Percentiles rank a stretch among this genome's conserved stretches.
phyloP scores from a whole-genome alignment of 2,888 invertebrate genomes.

The Prosapia bicincta region DNA sequence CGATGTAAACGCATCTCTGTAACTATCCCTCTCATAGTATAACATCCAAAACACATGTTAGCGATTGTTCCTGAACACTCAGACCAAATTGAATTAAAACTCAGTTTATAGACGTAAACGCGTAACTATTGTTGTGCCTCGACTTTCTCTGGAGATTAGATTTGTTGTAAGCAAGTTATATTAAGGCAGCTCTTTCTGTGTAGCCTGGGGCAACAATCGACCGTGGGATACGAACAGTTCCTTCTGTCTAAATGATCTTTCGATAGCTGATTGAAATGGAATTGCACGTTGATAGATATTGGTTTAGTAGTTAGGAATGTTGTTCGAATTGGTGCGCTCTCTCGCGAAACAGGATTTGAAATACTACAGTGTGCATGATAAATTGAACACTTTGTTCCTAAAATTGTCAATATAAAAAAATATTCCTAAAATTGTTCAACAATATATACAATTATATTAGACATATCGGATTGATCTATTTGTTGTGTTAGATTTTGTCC shows the following conservation, averaged over 20 bases:
- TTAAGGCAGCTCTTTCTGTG: background rate
- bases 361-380: too few relatives aligned
- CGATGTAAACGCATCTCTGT: too few relatives aligned
- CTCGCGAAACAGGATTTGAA: background rate
- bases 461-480: too few relatives aligned
- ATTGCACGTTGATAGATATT: background rate
- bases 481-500: too few relatives aligned
- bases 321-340: background rate
- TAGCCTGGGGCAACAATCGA: background rate
- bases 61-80: background rate
- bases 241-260: background rate
- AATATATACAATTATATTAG: too few relatives aligned
- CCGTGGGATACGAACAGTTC: background rate
- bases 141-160: background rate
- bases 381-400: too few relatives aligned
- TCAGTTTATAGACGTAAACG: background rate
- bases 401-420: too few relatives aligned
- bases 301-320: background rate
- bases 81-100: background rate
- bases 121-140: background rate
- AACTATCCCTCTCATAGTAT: too few relatives aligned
- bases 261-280: conserved; percentile 2
- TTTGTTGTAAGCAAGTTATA: background rate
- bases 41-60: too few relatives aligned
- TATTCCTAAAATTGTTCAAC: too few relatives aligned